Evolutionary conservation across 2,113 vertebrate genomes (phyloP), one percentile per base, ranked within the genome.

Genomic region (Lepidothrix coronata): DNA sequence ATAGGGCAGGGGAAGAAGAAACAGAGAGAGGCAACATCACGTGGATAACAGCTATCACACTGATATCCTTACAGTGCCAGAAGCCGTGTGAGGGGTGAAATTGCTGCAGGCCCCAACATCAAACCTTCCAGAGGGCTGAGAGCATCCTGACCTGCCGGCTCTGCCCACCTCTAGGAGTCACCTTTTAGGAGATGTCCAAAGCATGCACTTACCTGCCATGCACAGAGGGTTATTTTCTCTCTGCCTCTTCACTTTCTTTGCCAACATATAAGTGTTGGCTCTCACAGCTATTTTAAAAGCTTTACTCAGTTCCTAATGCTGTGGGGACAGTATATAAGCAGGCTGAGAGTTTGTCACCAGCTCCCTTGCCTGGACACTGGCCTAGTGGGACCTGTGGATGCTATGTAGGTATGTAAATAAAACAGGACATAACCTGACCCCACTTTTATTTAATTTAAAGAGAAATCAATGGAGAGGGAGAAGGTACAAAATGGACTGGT

Each of bases 371-470:
- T 90, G 79, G 65, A 63, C 1, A 4, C 37, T 67, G 72, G 51
- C 22, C 43, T 78, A 58, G 41, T 75, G 65, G 52, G 39, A 72
- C 46, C 78, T 72, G 48, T 54, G 66, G 65, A 44, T 71, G 37
- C 31, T 72, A 14, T 80, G 79, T 52, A 66, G 70, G 65, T 92
- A 86, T 95, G 95, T 96, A 95, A 96, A 95, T 96, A 96, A 96
- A 93, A 27, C 41, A 74, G 39, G 51, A 91, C 70, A 82, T 88
- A 93, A 90, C 66, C 72, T 94, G 86, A 75, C 54, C 73, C n/a
- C 46, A 54, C 12, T 94, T 92, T 52, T 92, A 54, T 86, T 96
- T 94, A 92, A 93, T 94, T 95, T 91, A 92, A 84, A 80, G 77
- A 85, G 48, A 93, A 96, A 94, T 93, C 92, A 61, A 78, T 95